phyloP scores from a whole-genome alignment of 2,113 vertebrate genomes.

The Pterocles orientalis region DNA sequence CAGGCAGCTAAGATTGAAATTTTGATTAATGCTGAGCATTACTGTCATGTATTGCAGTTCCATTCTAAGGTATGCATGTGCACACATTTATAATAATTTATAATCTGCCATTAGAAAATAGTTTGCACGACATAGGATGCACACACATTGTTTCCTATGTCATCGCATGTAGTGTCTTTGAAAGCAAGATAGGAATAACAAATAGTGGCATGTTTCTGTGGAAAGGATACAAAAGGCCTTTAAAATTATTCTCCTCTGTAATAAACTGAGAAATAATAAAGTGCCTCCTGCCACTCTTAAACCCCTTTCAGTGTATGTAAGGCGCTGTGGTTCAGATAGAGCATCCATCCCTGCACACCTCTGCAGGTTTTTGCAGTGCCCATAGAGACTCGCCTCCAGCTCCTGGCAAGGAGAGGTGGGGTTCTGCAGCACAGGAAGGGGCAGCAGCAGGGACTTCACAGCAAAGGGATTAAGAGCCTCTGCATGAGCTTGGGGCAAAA shows the following conservation, averaged over 20 bases:
- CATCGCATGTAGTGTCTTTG: neutral
- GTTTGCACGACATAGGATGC: neutral
- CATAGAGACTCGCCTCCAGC: neutral
- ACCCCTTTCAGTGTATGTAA: neutral
- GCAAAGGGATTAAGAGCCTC: neutral
- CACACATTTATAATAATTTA: neutral
- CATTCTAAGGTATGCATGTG: neutral
- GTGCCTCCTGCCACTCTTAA: neutral
- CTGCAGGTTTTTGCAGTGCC: neutral
- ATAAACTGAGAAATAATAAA: neutral
- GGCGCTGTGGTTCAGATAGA: accelerated
- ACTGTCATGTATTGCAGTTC: neutral
- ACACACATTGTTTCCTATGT: neutral
- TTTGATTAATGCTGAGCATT: neutral
- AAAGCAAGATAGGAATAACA: neutral
- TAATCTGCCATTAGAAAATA: neutral
- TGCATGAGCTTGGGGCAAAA: neutral
- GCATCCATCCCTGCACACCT: neutral
- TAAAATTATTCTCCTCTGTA: neutral
- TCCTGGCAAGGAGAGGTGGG: neutral
- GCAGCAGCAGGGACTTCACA: neutral
- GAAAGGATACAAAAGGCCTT: neutral
- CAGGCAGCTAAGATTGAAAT: neutral
- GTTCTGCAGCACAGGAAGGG: neutral
- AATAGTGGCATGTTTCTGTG: neutral